phyloP scores from a whole-genome alignment of 2,888 invertebrate genomes.

The Agonopterix heracliana region DNA sequence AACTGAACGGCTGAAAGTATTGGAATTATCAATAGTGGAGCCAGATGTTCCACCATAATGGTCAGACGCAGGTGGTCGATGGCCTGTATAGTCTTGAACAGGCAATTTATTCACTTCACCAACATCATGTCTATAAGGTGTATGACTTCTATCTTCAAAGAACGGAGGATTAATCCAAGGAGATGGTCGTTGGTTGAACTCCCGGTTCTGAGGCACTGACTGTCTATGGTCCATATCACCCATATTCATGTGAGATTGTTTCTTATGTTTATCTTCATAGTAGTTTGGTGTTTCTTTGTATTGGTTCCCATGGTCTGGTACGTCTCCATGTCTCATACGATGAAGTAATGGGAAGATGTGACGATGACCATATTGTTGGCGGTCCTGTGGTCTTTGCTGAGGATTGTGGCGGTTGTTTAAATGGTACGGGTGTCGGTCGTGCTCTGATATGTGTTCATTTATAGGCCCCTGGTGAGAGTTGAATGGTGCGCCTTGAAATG shows the following conservation, averaged over 20 bases:
- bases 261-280: conserved; percentile 25
- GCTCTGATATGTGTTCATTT: conserved; percentile 26
- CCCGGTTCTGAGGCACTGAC: conserved; percentile 15
- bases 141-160: conserved; percentile 33
- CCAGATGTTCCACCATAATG: conserved; percentile 53
- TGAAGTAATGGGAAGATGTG: conserved; percentile 25
- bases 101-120: conserved; percentile 38
- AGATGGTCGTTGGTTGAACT: conserved; percentile 22
- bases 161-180: conserved; percentile 36
- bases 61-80: conserved; percentile 65
- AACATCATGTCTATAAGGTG: conserved; percentile 28
- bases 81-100: conserved; percentile 44
- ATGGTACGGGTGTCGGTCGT: conserved; percentile 41
- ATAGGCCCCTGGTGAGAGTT: conserved; percentile 20
- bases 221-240: conserved; percentile 56
- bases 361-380: conserved; percentile 29
- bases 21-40: conserved; percentile 45
- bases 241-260: conserved; percentile 44
- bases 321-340: conserved; percentile 25
- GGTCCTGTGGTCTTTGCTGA: conserved; percentile 28
- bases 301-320: conserved; percentile 15
- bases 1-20: conserved; percentile 57
- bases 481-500: conserved; percentile 28
- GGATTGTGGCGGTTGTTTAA: conserved; percentile 15
- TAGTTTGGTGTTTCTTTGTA: conserved; percentile 18